Evolutionary conservation across 2,113 vertebrate genomes (phyloP), one percentile per base, ranked within the genome.

Genomic region (Pipra filicauda): DNA sequence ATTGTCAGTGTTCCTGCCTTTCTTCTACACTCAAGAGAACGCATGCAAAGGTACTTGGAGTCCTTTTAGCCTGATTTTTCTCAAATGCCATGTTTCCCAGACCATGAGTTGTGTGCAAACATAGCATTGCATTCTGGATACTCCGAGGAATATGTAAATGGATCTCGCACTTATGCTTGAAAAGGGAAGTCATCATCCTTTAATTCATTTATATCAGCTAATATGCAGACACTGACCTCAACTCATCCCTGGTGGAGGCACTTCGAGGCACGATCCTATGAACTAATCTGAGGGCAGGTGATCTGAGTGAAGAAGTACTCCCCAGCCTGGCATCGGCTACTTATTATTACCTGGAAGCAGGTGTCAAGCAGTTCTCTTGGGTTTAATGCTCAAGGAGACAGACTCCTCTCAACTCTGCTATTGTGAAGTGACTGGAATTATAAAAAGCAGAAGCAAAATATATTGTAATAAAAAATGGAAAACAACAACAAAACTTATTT

Each of bases 111-210:
- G 22, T 4, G 16, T n/a, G 86, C 41, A 80, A 37, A 59, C 19
- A 7, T 6, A 52, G 44, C 0, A 0, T 8, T 76, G 35, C 30
- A 22, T 49, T 21, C 41, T 66, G 64, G 37, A 54, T n/a, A 24
- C 74, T 64, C 28, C 37, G 26, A 75, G 37, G n/a, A 75, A 64
- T 48, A 49, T 17, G 23, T 31, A 77, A 52, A 71, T 31, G 1
- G 19, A 15, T 41, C 20, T 66, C 30, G 8, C 0, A 1, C 27
- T 78, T 59, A 43, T 33, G 78, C 65, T 73, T 51, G 35, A 33
- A 81, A 67, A 81, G 15, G 15, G 43, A 73, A 93, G 15, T 65
- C 22, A 48, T 52, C 2, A 2, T 59, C n/a, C 46, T 66, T 59
- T 75, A 49, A 49, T 2, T 58, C 44, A 75, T 88, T 85, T 88